Evolutionary conservation across 2,888 invertebrate species (phyloP).

Genomic region (Macrosiphum euphorbiae): DNA sequence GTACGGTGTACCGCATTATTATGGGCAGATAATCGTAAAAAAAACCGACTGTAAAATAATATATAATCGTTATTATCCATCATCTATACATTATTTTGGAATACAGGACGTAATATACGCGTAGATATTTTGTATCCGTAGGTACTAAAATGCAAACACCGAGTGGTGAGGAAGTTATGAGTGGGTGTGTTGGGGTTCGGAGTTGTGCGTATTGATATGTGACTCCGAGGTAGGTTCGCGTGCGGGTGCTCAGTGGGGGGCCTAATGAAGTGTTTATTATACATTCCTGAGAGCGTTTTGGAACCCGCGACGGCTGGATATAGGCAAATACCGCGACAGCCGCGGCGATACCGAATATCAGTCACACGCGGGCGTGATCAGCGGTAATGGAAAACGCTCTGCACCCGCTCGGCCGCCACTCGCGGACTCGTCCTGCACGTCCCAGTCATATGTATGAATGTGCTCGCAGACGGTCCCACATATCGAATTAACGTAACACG

Average conservation of each 20-base stretch:
- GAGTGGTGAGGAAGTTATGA: background rate
- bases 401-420: background rate
- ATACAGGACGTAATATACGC: background rate
- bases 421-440: background rate
- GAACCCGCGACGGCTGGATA: background rate
- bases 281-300: slow-evolving; percentile 42
- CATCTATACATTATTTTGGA: no score
- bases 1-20: no score
- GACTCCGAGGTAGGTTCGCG: no score
- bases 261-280: slow-evolving; percentile 18
- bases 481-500: slow-evolving; percentile 31
- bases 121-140: background rate
- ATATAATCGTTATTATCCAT: no score
- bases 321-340: background rate
- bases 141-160: background rate
- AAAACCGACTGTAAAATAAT: no score
- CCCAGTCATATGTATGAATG: background rate
- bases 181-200: background rate
- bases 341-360: background rate
- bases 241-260: background rate
- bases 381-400: slow-evolving; percentile 4
- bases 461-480: background rate
- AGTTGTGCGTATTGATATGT: no score
- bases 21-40: no score
- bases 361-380: background rate